A percentile compares a stretch with the other conserved stretches of the same genome.
Conservation (phyloP, 2,888 invertebrate species). For the Thelaira solivaga region DNA sequence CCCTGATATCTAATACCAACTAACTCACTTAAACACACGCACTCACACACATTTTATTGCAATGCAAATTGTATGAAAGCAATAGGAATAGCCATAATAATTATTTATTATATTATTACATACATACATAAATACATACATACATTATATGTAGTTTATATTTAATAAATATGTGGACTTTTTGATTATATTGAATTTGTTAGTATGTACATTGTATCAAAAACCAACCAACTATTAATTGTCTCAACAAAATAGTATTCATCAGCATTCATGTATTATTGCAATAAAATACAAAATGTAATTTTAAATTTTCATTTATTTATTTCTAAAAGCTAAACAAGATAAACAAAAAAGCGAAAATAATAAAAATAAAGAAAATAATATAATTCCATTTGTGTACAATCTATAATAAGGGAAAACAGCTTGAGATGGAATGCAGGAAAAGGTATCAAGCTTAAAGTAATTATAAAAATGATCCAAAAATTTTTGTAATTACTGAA, state of each 20-base stretch:
- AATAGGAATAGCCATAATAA: slow-evolving; percentile 46
- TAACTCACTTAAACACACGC: not conserved
- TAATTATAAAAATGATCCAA: too few species aligned
- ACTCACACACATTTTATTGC: not conserved
- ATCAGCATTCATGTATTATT: slow-evolving; percentile 45
- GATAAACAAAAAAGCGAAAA: slow-evolving; percentile 3
- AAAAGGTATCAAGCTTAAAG: too few species aligned
- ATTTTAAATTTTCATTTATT: slow-evolving; percentile 43
- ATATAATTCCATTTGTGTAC: too few species aligned
- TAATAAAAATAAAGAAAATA: not conserved
- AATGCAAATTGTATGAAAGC: slow-evolving; percentile 3
- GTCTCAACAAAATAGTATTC: slow-evolving; percentile 36
- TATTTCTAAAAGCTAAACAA: slow-evolving; percentile 33
- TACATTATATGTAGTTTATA: slow-evolving; percentile 41
- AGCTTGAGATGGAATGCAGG: too few species aligned
- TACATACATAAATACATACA: too few species aligned
- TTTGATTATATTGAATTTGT: slow-evolving; percentile 45
- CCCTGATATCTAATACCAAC: not conserved
- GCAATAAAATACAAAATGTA: slow-evolving; percentile 34
- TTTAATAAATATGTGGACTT: slow-evolving; percentile 43
- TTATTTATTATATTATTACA: slow-evolving; percentile 46
- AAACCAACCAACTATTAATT: slow-evolving; percentile 53
- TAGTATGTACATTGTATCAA: slow-evolving; percentile 48
- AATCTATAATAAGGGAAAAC: slow-evolving; percentile 7
- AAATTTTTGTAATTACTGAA: too few species aligned